Evolutionary conservation across 2,888 invertebrate species (phyloP).

Genomic region (Heptascelio sp.): DNA sequence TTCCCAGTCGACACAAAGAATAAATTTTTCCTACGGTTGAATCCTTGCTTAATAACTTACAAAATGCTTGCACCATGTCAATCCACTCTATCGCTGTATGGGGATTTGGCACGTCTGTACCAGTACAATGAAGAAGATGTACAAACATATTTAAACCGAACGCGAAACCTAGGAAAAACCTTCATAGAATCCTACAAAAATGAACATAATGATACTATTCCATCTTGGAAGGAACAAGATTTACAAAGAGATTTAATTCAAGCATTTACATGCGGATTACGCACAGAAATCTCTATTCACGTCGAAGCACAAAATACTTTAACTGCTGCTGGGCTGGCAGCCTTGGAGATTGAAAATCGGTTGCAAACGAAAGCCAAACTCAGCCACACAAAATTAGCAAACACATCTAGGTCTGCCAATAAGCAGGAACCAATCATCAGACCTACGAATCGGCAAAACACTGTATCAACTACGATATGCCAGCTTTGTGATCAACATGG

Average conservation of each 20-base stretch:
- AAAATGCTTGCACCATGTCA: neutral
- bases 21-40: too few relatives aligned
- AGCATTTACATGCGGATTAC: slow-evolving; percentile 6
- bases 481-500: slow-evolving; percentile 3
- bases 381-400: too few relatives aligned
- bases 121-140: slow-evolving; percentile 20
- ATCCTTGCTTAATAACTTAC: too few relatives aligned
- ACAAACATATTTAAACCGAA: neutral
- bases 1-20: neutral
- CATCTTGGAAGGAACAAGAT: neutral
- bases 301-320: too few relatives aligned
- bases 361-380: neutral
- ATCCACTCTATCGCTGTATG: neutral
- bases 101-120: neutral
- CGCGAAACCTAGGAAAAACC: neutral
- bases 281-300: slow-evolving; percentile 12
- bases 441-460: too few relatives aligned
- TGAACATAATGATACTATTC: neutral
- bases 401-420: too few relatives aligned
- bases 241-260: slow-evolving; percentile 4
- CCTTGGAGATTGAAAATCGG: neutral
- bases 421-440: too few relatives aligned
- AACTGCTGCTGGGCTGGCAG: neutral
- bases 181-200: neutral
- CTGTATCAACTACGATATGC: slow-evolving; percentile 3